Conservation (phyloP, 1,140 invertebrate genomes). For the Pinna nobilis region DNA sequence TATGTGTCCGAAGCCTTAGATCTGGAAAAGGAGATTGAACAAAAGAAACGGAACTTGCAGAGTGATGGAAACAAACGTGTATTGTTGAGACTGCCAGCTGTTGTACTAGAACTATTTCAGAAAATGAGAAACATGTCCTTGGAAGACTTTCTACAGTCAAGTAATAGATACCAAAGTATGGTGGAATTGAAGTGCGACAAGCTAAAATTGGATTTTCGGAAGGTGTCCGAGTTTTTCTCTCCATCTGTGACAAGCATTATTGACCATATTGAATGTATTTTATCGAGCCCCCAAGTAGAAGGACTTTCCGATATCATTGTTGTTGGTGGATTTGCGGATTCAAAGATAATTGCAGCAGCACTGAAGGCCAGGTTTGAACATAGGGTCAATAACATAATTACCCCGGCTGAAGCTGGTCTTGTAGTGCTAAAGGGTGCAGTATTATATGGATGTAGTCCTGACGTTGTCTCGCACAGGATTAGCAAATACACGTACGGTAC, state of each 20-base stretch:
- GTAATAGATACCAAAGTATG: slow-evolving; percentile 31
- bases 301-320: slow-evolving; percentile 37
- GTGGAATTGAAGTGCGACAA: slow-evolving; percentile 32
- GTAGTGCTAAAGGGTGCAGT: slow-evolving; percentile 76
- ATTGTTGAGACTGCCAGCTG: not conserved
- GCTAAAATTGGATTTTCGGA: slow-evolving; percentile 23
- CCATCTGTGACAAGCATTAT: slow-evolving; percentile 31
- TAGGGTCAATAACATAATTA: slow-evolving; percentile 13
- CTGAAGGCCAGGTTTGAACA: slow-evolving; percentile 16
- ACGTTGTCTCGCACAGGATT: slow-evolving; percentile 76
- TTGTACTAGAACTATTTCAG: slow-evolving; percentile 35
- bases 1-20: slow-evolving; percentile 55
- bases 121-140: slow-evolving; percentile 15
- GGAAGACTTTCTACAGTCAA: slow-evolving; percentile 22
- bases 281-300: slow-evolving; percentile 16
- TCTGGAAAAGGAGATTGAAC: slow-evolving; percentile 39
- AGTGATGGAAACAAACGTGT: slow-evolving; percentile 3
- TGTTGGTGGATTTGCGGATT: slow-evolving; percentile 50
- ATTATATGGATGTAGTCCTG: slow-evolving; percentile 78
- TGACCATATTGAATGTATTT: slow-evolving; percentile 22
- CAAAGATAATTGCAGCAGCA: slow-evolving; percentile 26
- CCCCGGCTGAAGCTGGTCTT: slow-evolving; percentile 43
- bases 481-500: slow-evolving; percentile 79
- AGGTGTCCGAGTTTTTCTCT: slow-evolving; percentile 28
- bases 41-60: slow-evolving; percentile 23